Evolutionary conservation across 2,888 invertebrate species (phyloP), one percentile per base, ranked within the genome.

Genomic region (Cenopis cana): DNA sequence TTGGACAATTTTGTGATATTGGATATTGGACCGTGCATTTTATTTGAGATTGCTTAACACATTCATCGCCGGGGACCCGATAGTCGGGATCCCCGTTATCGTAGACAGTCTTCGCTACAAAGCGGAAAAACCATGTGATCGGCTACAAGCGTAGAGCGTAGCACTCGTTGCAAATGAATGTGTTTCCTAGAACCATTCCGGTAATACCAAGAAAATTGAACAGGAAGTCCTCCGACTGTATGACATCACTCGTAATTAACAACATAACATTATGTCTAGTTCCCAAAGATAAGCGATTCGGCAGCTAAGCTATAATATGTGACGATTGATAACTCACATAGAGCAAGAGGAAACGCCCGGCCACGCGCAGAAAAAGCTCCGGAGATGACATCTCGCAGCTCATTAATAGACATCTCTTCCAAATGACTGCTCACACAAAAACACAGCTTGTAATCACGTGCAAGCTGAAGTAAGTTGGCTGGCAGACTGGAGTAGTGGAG

Each of bases 401-500:
- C 24, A 61, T 38, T 36, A 24, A 24, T 24, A 67, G n/a, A 66
- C 33, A 66, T 29, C 14, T 29, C 29, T 64, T 52, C 20, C 18
- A 18, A 20, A n/a, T 24, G 20, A 60, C 29, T 18, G n/a, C 17
- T 46, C 57, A 65, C 38, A 50, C 33, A 57, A 64, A 52, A 59
- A 56, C 61, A 18, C 33, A 46, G 24, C 18, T 41, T 24, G 36
- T 33, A 33, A 54, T 66, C 49, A 66, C 70, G 70, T 65, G 54
- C 50, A 60, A 38, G 52, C 62, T 56, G 69, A 56, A 36, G 55
- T 49, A 17, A 24, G 64, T 68, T 61, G 61, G 72, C 83, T 82
- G 87, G 83, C 82, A 84, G 85, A 85, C 79, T 76, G 68, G 74
- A 78, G 80, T 79, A 78, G 77, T 80, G 79, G 70, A 73, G 74